Conservation (phyloP, 1,140 invertebrate species). For the Papilio machaon region DNA sequence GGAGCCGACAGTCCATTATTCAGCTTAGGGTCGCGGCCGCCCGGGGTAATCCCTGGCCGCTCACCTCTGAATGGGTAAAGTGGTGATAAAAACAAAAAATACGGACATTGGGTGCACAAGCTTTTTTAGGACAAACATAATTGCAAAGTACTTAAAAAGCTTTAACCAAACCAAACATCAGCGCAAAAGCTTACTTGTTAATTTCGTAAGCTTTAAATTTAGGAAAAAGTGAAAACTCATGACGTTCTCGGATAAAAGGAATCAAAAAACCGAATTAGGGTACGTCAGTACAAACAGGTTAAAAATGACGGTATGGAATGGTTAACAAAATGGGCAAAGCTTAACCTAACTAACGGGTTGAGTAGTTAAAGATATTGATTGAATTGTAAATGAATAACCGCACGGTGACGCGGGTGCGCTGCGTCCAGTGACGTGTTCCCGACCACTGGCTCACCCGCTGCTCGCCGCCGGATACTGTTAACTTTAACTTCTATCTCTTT, state of each 20-base stretch:
- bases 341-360: background rate
- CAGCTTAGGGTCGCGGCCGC: background rate
- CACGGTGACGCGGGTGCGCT: background rate
- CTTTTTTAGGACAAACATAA: slow-evolving; percentile 26
- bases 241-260: background rate
- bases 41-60: background rate
- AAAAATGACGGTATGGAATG: too few species aligned
- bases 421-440: too few species aligned
- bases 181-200: background rate
- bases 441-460: background rate
- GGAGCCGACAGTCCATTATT: background rate
- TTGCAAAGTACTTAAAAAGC: background rate
- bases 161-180: slow-evolving; percentile 6
- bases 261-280: too few species aligned
- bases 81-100: background rate
- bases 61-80: background rate
- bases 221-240: background rate
- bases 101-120: background rate
- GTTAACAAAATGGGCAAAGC: background rate
- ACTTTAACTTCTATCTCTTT: too few species aligned
- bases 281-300: too few species aligned
- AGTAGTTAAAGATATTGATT: background rate
- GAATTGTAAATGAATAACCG: background rate
- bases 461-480: background rate
- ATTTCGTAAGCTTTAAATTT: background rate